Evolutionary conservation across 2,888 invertebrate species (phyloP).

Genomic region (Oligia strigilis): DNA sequence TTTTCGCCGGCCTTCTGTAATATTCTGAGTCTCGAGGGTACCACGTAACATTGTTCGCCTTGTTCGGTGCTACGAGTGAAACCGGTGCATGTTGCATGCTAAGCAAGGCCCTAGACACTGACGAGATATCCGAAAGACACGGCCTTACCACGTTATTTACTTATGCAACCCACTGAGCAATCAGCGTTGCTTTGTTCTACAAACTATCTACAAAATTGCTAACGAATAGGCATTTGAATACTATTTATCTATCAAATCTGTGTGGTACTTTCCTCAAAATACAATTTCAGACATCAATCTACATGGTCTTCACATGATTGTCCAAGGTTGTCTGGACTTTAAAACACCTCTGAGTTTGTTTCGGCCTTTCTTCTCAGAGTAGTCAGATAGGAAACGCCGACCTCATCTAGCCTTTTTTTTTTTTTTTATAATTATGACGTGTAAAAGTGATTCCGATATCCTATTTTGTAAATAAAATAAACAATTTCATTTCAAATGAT

Average conservation of each 20-base stretch:
- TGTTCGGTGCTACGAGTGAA: constrained; percentile 52
- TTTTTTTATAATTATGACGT: background rate
- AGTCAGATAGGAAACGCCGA: background rate
- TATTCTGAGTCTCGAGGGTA: constrained; percentile 3
- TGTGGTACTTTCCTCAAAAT: background rate
- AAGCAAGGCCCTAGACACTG: constrained; percentile 69
- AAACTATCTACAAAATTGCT: constrained; percentile 21
- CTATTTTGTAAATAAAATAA: no score
- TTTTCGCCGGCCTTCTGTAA: constrained; percentile 18
- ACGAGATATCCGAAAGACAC: constrained; percentile 72
- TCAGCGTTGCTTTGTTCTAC: constrained; percentile 53
- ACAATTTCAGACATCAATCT: background rate
- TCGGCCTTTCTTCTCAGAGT: background rate
- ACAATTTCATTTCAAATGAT: background rate
- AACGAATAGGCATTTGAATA: background rate
- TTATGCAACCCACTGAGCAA: constrained; percentile 64
- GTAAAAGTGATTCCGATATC: no score
- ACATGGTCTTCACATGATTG: background rate
- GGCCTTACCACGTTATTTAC: constrained; percentile 64
- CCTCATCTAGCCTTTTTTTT: background rate
- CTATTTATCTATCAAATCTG: background rate
- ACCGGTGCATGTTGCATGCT: constrained; percentile 59
- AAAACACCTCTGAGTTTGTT: background rate
- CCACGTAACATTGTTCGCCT: constrained; percentile 34
- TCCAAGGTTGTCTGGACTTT: background rate